Evolutionary conservation across 2,888 invertebrate genomes (phyloP).

Genomic region (Trissolcus brochymenae): DNA sequence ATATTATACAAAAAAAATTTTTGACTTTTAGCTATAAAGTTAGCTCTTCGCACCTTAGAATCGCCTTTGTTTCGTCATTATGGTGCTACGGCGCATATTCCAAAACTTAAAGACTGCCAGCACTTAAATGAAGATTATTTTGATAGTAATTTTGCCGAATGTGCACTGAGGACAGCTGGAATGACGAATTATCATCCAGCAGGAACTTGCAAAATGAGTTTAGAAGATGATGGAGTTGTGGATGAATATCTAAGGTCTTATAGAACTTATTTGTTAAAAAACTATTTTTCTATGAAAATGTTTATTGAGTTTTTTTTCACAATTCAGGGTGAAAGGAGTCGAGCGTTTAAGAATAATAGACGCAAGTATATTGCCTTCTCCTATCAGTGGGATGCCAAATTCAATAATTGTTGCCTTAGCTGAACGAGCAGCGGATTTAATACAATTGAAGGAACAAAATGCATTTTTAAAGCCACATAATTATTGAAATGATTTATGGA

Average conservation of each 20-base stretch:
- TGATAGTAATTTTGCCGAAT: conserved; percentile 80
- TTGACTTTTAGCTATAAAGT: conserved; percentile 78
- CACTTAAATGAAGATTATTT: conserved; percentile 77
- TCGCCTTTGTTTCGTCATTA: conserved; percentile 80
- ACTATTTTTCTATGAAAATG: neutral
- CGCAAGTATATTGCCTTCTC: conserved; percentile 87
- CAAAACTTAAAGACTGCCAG: conserved; percentile 81
- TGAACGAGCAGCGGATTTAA: conserved; percentile 80
- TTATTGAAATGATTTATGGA: conserved; percentile 11
- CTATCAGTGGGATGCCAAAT: conserved; percentile 87
- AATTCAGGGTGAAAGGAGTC: conserved; percentile 81
- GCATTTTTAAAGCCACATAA: conserved; percentile 3
- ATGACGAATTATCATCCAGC: conserved; percentile 88
- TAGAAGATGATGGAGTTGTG: conserved; percentile 79
- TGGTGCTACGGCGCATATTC: conserved; percentile 82
- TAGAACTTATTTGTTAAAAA: neutral
- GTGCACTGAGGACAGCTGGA: conserved; percentile 81
- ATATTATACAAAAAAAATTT: neutral
- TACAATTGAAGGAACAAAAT: conserved; percentile 19
- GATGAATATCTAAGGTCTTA: conserved; percentile 81
- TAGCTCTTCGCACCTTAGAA: conserved; percentile 78
- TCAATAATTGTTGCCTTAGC: conserved; percentile 83
- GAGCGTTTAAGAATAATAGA: conserved; percentile 85
- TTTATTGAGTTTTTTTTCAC: neutral
- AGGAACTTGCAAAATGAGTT: conserved; percentile 86